Base-by-base conservation (phyloP, 2,113 vertebrate species). In the Procavia capensis region DNA sequence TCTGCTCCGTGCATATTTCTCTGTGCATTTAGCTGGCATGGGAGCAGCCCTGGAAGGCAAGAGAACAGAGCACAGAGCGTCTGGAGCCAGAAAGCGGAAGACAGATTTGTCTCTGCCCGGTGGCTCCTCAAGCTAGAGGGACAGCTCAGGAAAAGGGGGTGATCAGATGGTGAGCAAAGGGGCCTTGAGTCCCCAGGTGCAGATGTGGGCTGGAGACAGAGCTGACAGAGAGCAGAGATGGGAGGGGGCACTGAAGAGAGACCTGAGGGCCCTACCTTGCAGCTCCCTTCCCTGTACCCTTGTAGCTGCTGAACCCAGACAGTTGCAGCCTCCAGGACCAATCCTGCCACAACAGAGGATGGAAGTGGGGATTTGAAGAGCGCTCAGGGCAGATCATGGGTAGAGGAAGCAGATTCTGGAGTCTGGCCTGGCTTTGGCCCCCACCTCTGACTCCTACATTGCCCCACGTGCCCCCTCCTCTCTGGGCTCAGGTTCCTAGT, bases 1-100 rank as follows among this genome's bases (percentile, higher is more conserved):
- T 97, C 97, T 98, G 92, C 84, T 96, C 76, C 97, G 97, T 91
- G 93, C 96, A 81, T 95, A 96, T 96, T 96, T 97, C 89, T 83
- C 88, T 85, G 0, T 41, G 85, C 88, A 88, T 94, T 88, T 78
- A 1, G 0, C 20, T 72, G 80, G 75, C 0, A 0, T 91, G 54
- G 90, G 97, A 96, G 0, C 1, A 91, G 68, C 27, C 96, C 88
- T 79, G 82, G 95, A 91, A 96, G 94, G 95, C 0, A 75, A 25
- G 70, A 39, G 36, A 72, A 39, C 20, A 31, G 93, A 82, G 78
- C 47, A 39, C 20, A 31, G 93, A 82, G 78, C 47, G 75, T 79
- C 89, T 93, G 0, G 66, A 94, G 96, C 92, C 81, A 64, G 24
- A 84, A 0, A 1, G 34, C 41, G 64, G 2, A 0, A 64, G 0